A percentile compares a stretch with the other conserved stretches of the same genome.
phyloP scores from a whole-genome alignment of 2,888 invertebrate species.

The Stegana nigrithorax region DNA sequence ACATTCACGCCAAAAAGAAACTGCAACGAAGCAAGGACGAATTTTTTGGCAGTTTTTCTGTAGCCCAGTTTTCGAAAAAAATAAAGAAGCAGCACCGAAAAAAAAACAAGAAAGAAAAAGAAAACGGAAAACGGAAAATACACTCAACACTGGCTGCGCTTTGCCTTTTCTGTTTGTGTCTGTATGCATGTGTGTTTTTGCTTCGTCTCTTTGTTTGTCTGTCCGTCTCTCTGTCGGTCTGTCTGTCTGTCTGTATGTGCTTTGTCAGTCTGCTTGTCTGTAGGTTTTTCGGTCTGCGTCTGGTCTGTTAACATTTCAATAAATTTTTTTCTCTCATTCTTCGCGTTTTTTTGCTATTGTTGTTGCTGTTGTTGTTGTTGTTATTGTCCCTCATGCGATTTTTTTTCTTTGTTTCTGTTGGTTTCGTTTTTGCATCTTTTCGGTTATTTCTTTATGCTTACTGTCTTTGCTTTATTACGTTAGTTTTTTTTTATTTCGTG shows the following conservation, averaged over 20 bases:
- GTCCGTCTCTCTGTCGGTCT: background rate
- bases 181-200: constrained; percentile 1
- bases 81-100: background rate
- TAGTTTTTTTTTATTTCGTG: background rate
- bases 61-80: background rate
- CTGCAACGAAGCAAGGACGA: constrained; percentile 67
- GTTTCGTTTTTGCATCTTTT: background rate
- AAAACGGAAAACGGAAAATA: background rate
- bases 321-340: background rate
- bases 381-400: background rate
- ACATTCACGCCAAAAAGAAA: constrained; percentile 62
- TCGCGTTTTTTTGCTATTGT: background rate
- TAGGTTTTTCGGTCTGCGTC: background rate
- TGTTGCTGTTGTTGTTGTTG: background rate
- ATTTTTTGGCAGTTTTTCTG: constrained; percentile 60
- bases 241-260: background rate
- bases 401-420: background rate
- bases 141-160: background rate
- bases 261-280: background rate
- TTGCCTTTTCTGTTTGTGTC: background rate
- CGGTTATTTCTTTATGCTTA: background rate
- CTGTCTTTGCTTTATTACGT: background rate
- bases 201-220: background rate
- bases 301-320: constrained; percentile 16
- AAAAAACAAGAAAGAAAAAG: background rate